These are phyloP conservation scores for Pterophyllum scalare DNA, from an alignment of 2,113 vertebrate genomes.

Conservation along the genomic window DNA sequence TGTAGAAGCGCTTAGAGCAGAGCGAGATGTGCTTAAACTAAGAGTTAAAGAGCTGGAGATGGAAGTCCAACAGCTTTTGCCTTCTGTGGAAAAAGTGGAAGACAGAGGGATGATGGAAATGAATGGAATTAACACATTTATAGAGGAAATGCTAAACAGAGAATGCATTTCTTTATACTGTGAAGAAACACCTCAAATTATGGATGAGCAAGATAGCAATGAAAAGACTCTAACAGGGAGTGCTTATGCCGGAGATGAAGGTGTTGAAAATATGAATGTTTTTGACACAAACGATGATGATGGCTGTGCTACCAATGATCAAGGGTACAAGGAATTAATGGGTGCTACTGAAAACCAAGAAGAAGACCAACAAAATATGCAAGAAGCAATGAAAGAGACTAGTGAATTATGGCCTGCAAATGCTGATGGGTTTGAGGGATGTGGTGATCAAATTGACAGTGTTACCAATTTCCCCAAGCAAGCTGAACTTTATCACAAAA, in stretches of 20 bases:
- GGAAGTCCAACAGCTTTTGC: slow-evolving; percentile 22
- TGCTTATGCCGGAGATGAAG: background rate
- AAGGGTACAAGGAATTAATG: background rate
- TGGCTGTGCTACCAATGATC: background rate
- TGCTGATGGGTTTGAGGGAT: background rate
- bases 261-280: background rate
- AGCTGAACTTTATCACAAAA: background rate
- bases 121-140: background rate
- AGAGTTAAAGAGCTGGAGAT: slow-evolving; percentile 74
- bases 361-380: background rate
- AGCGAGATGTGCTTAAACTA: slow-evolving; percentile 73
- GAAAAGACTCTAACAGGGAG: background rate
- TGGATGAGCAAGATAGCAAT: background rate
- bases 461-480: background rate
- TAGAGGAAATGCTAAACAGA: background rate
- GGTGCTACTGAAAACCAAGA: background rate
- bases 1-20: slow-evolving; percentile 69
- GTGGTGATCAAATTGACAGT: background rate
- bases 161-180: background rate
- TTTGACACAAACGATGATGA: background rate
- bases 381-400: background rate
- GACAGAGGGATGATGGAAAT: slow-evolving; percentile 16
- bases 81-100: slow-evolving; percentile 43
- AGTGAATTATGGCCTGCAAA: background rate
- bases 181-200: background rate